These are phyloP conservation scores for Scleropages formosus DNA, from an alignment of 2,797 vertebrate species.

Conservation along the genomic window DNA sequence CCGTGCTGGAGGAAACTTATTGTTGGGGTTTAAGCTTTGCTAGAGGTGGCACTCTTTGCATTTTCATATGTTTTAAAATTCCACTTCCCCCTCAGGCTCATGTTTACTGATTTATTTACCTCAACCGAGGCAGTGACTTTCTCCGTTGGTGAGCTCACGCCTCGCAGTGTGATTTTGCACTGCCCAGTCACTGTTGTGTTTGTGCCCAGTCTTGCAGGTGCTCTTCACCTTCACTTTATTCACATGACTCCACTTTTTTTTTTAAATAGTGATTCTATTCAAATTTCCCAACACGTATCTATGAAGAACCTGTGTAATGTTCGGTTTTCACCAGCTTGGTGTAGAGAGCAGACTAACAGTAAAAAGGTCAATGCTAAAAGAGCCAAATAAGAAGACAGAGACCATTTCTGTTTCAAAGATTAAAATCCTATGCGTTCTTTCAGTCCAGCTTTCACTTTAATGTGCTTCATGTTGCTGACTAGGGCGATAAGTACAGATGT, in stretches of 20 bases:
- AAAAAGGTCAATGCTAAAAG: not conserved
- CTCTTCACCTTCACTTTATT: not conserved
- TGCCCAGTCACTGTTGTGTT: not conserved
- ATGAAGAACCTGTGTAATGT: not conserved
- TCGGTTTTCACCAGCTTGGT: not conserved
- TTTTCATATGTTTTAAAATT: constrained; percentile 8
- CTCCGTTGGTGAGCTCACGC: not conserved
- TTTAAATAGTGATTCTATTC: not conserved
- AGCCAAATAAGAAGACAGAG: no score
- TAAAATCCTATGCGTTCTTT: no score
- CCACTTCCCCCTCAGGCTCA: not conserved
- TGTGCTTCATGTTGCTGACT: not conserved
- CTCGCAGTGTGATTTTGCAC: not conserved
- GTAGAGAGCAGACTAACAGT: not conserved
- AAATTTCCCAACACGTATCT: not conserved
- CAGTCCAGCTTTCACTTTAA: no score
- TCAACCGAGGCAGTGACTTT: not conserved
- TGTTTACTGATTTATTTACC: constrained; percentile 18
- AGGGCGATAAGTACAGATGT: not conserved
- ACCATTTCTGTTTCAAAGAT: no score
- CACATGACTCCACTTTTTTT: not conserved
- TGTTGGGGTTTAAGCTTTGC: not conserved
- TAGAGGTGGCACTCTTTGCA: constrained; percentile 3
- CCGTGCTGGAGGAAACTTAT: constrained; percentile 4
- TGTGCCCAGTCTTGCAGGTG: not conserved